Evolutionary conservation across 2,888 invertebrate genomes (phyloP), one percentile per base, ranked within the genome.

Genomic region (Panopea generosa): DNA sequence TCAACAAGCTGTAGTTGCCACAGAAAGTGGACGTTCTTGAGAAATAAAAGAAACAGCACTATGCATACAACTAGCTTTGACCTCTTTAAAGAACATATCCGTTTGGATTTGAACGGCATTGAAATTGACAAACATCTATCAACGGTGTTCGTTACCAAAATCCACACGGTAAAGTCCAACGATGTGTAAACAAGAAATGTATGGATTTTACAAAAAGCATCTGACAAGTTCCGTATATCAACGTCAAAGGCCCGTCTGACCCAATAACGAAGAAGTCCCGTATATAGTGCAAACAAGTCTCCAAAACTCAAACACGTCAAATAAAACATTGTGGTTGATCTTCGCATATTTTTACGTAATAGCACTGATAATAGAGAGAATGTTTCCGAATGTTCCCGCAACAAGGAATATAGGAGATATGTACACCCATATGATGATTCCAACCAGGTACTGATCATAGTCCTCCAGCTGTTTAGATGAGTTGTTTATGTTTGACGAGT

Each of bases 121-220:
- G 88, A 87, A 0, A 91, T 90, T 16, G 84, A 88, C 11, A 91
- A 61, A 65, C 89, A 90, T 16, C 91, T 79, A 66, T 91, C 91
- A 3, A 90, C 63, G 7, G 90, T 90, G 24, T 91, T 89, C 0
- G 88, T 84, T 3, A 91, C 90, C 9, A 91, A 68, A 7, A 89
- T 82, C 91, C 91, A 91, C 0, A 89, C 89, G 29, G 90, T 87
- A 22, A 86, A 79, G 49, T 90, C 91, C 27, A 89, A 73, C 0
- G 85, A 81, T 0, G 86, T 63, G 72, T 91, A 91, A 3, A 90
- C 90, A 1, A 89, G 40, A 63, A 90, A 90, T 18, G 84, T 87
- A 72, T 91, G 90, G 1, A 89, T 29, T 62, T 89, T 88, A 61
- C 91, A 91, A 4, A 80, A 76, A 2, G 83, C 72, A 43, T 83